Percentiles rank a stretch among this genome's conserved stretches.
These are phyloP conservation scores for Clinocottus analis DNA, from an alignment of 2,113 vertebrate species.

Conservation along the genomic window DNA sequence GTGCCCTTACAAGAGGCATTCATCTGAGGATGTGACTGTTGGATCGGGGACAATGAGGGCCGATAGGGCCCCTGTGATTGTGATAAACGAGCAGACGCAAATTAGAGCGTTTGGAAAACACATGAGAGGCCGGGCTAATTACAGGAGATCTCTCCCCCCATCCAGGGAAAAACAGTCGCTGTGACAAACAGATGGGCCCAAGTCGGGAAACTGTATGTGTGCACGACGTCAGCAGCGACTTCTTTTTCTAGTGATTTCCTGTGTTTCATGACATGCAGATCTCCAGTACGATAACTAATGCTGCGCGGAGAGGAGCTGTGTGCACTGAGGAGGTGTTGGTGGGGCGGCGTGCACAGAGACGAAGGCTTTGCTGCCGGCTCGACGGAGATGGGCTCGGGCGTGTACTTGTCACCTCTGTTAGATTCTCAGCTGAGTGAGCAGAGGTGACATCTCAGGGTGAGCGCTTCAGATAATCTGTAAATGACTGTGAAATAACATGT, in stretches of 20 bases:
- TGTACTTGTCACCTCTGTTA: constrained; percentile 56
- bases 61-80: constrained; percentile 59
- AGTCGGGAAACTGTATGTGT: neutral
- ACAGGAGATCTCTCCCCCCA: constrained; percentile 39
- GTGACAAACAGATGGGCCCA: constrained; percentile 17
- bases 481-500: neutral
- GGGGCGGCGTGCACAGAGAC: neutral
- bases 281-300: neutral
- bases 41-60: constrained; percentile 66
- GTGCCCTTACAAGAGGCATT: constrained; percentile 48
- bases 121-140: constrained; percentile 54
- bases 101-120: constrained; percentile 62
- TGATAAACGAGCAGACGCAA: constrained; percentile 68
- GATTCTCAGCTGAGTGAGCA: neutral
- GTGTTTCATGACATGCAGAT: neutral
- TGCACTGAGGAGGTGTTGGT: constrained; percentile 16
- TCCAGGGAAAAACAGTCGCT: constrained; percentile 7
- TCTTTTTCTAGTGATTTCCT: neutral
- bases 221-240: neutral
- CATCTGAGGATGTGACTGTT: constrained; percentile 75
- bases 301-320: neutral
- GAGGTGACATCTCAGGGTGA: constrained; percentile 32
- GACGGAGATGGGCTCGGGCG: constrained; percentile 47
- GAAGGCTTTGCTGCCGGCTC: constrained; percentile 28
- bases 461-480: neutral